Evolutionary conservation across 1,140 invertebrate genomes (phyloP).

Genomic region (Ooceraea biroi): DNA sequence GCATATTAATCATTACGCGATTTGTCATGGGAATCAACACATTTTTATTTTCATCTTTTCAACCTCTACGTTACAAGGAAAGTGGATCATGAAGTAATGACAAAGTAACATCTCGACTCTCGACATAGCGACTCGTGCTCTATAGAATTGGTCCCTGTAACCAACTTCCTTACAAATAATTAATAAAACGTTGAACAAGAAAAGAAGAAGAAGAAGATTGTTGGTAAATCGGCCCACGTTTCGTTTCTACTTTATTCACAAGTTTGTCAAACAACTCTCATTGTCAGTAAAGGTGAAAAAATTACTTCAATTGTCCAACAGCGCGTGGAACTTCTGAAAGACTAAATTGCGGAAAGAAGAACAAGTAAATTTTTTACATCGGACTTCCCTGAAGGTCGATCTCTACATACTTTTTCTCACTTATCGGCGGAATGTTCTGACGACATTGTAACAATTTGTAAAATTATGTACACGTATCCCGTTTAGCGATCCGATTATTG

Average conservation of each 20-base stretch:
- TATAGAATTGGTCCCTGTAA: constrained; percentile 66
- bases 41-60: constrained; percentile 62
- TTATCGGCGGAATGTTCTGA: neutral
- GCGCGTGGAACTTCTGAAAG: too few relatives aligned
- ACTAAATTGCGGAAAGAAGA: neutral
- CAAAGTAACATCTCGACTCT: too few relatives aligned
- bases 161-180: constrained; percentile 63
- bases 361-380: constrained; percentile 10
- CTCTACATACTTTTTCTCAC: neutral
- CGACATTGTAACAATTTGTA: constrained; percentile 8
- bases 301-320: neutral
- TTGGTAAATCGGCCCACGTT: neutral
- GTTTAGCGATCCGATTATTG: neutral
- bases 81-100: too few relatives aligned
- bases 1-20: neutral
- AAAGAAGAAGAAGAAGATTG: neutral
- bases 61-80: too few relatives aligned
- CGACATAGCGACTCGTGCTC: neutral
- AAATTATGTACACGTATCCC: neutral
- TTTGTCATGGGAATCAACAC: neutral
- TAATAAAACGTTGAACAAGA: neutral
- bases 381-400: neutral
- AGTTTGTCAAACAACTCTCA: neutral
- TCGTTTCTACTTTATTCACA: neutral
- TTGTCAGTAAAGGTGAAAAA: neutral